phyloP scores from a whole-genome alignment of 1,140 invertebrate species.

The Asobara japonica region DNA sequence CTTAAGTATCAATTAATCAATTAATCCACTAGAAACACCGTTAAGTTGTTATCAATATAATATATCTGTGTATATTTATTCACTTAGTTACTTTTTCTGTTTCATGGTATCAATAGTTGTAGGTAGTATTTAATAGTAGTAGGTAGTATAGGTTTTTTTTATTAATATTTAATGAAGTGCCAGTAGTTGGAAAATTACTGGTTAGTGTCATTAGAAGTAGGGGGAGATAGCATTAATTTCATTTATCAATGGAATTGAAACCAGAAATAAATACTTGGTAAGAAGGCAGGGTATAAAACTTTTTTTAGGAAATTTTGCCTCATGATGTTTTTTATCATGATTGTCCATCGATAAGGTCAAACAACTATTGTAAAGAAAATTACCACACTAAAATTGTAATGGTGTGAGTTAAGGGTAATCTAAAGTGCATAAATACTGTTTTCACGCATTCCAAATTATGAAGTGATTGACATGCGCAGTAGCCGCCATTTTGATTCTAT shows the following conservation, averaged over 20 bases:
- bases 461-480: too few relatives aligned
- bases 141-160: conserved; percentile 24
- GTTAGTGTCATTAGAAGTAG: neutral
- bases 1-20: conserved; percentile 64
- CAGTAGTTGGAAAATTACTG: neutral
- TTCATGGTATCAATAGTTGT: conserved; percentile 46
- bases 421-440: too few relatives aligned
- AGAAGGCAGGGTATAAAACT: neutral
- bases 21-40: conserved; percentile 61
- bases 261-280: neutral
- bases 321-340: too few relatives aligned
- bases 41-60: conserved; percentile 56
- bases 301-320: too few relatives aligned
- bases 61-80: conserved; percentile 33
- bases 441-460: too few relatives aligned
- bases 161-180: conserved; percentile 16
- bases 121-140: conserved; percentile 32
- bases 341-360: too few relatives aligned
- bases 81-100: conserved; percentile 34
- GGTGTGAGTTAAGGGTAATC: too few relatives aligned
- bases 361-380: too few relatives aligned
- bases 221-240: neutral
- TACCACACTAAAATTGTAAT: too few relatives aligned
- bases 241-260: neutral
- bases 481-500: too few relatives aligned